Conservation (phyloP, 2,888 invertebrate genomes). For the Sesia apiformis region DNA sequence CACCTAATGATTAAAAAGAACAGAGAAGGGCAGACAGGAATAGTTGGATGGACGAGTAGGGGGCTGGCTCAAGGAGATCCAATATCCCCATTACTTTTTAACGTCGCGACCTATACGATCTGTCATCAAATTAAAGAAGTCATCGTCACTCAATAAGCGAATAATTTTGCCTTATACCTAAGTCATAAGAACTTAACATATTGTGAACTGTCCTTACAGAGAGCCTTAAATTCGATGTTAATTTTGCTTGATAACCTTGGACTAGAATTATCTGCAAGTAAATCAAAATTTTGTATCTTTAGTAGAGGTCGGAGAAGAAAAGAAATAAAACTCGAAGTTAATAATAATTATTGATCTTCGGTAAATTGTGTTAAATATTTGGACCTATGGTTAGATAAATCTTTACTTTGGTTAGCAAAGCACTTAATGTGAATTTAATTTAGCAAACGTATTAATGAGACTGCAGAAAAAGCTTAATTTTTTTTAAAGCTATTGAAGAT, state of each 20-base stretch:
- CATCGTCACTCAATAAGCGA: not conserved
- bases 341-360: not conserved
- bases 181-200: not conserved
- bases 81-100: not conserved
- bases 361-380: not conserved
- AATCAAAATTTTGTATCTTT: not conserved
- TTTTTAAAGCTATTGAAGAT: not conserved
- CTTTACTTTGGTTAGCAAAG: not conserved
- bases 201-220: not conserved
- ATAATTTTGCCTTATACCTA: not conserved
- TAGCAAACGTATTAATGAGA: not conserved
- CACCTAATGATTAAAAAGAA: too few relatives aligned
- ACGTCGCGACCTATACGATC: not conserved
- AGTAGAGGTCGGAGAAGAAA: not conserved
- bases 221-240: not conserved
- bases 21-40: not conserved
- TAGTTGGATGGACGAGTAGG: not conserved
- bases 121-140: slow-evolving; percentile 1
- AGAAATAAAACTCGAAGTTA: not conserved
- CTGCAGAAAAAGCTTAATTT: not conserved
- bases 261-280: not conserved
- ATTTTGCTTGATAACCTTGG: not conserved
- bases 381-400: not conserved
- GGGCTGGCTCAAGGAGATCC: not conserved
- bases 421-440: too few relatives aligned